Base-by-base conservation (phyloP, 2,888 invertebrate genomes). In the Spilarctia lutea region DNA sequence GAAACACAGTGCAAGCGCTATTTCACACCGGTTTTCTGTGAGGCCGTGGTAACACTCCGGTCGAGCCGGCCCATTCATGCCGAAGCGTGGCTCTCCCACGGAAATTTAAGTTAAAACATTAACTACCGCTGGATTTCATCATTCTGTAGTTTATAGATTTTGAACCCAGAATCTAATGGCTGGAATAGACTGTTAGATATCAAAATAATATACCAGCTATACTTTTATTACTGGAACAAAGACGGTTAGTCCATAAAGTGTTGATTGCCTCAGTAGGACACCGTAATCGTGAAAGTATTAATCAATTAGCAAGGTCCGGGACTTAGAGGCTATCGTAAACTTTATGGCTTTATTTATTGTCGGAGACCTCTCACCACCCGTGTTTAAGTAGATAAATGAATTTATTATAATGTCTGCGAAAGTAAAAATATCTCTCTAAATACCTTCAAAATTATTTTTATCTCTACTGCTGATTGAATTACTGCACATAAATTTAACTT, bases 251-350 rank as follows among this genome's bases (percentile, higher is more conserved):
- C 74, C 75, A 81, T 81, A 82, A 81, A 75, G 56, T 30, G 75
- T 77, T 80, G 75, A 83, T 83, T 82, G 75, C 60, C 75, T 13
- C 20, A 75, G 83, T 80, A 75, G 76, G 65, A 74, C 48, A 72
- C 70, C 68, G 78, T 85, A 83, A 85, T 83, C 75, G 73, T 48
- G 65, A 39, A 65, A 66, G 76, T 81, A 80, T 81, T 85, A 85
- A 84, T 84, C 80, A 82, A 85, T 86, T 86, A 84, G 74, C 65
- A 65, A 69, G 42, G 68, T 56, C 33, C 48, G 63, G 65, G 68
- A 39, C 66, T 74, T 71, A 24, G 66, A 69, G 70, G 39, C 76
- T 69, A 18, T 81, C 81, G 78, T 86, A 83, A 82, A 82, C n/a
- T 75, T 83, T 78, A 77, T 74, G 71, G 20, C 68, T 67, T 35